phyloP scores from a whole-genome alignment of 2,113 vertebrate genomes.

The Ariopsis seemanni region DNA sequence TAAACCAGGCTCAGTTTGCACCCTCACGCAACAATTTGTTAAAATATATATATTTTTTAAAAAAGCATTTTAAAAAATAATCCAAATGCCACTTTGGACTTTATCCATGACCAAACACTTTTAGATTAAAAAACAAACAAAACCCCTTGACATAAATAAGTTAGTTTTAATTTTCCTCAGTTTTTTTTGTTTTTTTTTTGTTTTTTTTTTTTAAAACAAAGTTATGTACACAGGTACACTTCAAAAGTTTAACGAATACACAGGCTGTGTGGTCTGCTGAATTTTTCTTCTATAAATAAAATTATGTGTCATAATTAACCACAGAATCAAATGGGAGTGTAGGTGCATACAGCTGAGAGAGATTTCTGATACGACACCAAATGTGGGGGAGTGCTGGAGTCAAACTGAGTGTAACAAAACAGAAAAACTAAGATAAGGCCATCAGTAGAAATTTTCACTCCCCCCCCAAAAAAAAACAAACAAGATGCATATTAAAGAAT shows the following conservation, averaged over 20 bases:
- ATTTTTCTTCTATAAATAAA: constrained; percentile 61
- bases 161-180: constrained; percentile 99
- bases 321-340: constrained; percentile 51
- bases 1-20: constrained; percentile 96
- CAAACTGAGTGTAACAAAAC: constrained; percentile 35
- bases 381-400: constrained; percentile 27
- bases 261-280: constrained; percentile 75
- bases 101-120: constrained; percentile 82
- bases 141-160: constrained; percentile 96
- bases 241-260: constrained; percentile 87
- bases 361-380: constrained; percentile 8
- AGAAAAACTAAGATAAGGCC: constrained; percentile 2
- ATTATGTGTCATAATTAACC: constrained; percentile 44
- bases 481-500: constrained; percentile 46
- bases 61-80: constrained; percentile 87
- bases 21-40: constrained; percentile 75
- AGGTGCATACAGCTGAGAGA: constrained; percentile 34
- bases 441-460: constrained; percentile 49
- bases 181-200: constrained; percentile 78
- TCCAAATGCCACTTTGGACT: constrained; percentile 81
- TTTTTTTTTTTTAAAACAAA: constrained; percentile 71
- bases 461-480: not conserved
- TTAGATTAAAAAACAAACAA: constrained; percentile 77
- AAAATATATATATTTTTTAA: constrained; percentile 68
- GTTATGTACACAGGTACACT: constrained; percentile 96